These are phyloP conservation scores for Dione juno DNA, from an alignment of 2,888 invertebrate genomes.

Conservation along the genomic window DNA sequence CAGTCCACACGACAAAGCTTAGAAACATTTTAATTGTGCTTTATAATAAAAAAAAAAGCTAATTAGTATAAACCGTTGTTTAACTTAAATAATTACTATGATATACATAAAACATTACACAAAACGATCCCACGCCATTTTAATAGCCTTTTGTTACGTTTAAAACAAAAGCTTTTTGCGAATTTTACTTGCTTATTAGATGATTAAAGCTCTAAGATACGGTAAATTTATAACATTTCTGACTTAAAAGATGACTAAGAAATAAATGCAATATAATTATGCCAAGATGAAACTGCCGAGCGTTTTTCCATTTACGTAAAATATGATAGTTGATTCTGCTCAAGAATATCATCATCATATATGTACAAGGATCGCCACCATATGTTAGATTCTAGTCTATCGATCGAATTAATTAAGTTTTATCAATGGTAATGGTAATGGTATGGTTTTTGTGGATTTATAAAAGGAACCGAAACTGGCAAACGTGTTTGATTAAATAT, in stretches of 20 bases:
- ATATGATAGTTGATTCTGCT: neutral
- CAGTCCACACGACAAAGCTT: neutral
- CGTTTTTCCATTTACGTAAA: constrained; percentile 7
- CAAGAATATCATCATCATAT: neutral
- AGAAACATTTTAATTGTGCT: neutral
- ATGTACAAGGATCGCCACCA: neutral
- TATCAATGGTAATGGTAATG: too few relatives aligned
- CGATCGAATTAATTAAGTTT: too few relatives aligned
- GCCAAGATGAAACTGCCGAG: neutral
- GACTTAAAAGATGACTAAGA: constrained; percentile 13
- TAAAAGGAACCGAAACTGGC: too few relatives aligned
- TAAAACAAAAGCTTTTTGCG: constrained; percentile 19
- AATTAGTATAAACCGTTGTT: constrained; percentile 3
- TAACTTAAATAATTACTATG: constrained; percentile 2
- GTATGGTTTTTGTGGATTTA: too few relatives aligned
- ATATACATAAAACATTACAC: constrained; percentile 16
- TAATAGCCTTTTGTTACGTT: constrained; percentile 22
- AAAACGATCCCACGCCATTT: constrained; percentile 22
- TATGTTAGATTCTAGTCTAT: neutral
- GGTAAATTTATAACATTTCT: constrained; percentile 16
- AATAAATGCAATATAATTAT: constrained; percentile 12
- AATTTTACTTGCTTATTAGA: constrained; percentile 19
- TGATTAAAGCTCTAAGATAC: constrained; percentile 17
- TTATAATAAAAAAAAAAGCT: neutral
- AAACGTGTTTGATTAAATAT: too few relatives aligned